Percentiles rank a stretch among this genome's conserved stretches.
Conservation (phyloP, 2,797 vertebrate species). For the Oryzias sinensis region DNA sequence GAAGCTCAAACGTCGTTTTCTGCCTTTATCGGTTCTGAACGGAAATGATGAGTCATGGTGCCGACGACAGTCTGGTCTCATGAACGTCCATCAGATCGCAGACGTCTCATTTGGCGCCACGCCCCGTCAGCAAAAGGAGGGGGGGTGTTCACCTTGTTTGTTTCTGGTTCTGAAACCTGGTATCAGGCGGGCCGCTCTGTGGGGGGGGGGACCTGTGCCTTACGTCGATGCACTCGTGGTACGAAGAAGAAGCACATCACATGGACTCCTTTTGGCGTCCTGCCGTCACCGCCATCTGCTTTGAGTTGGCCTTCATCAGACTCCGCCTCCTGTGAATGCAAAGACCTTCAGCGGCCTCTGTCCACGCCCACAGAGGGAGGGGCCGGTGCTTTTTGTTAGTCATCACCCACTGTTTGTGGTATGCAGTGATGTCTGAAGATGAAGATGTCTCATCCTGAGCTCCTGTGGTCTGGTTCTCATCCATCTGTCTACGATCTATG, state of each 20-base stretch:
- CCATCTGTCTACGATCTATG: too few species aligned
- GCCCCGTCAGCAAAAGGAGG: not conserved
- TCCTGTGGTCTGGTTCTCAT: too few species aligned
- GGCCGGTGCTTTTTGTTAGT: slow-evolving; percentile 6
- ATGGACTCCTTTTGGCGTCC: slow-evolving; percentile 68
- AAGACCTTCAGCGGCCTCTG: slow-evolving; percentile 50
- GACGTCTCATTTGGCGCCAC: too few species aligned
- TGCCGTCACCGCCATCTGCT: slow-evolving; percentile 67
- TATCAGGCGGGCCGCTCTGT: slow-evolving; percentile 82
- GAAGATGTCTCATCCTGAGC: too few species aligned
- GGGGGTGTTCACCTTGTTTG: slow-evolving; percentile 81
- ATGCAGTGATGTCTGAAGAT: too few species aligned
- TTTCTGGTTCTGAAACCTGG: slow-evolving; percentile 78
- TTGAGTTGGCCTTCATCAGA: slow-evolving; percentile 62
- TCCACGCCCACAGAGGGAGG: slow-evolving; percentile 25
- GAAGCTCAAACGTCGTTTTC: too few species aligned
- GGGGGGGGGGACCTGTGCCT: slow-evolving; percentile 91
- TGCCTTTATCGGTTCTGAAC: too few species aligned
- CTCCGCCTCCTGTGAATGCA: slow-evolving; percentile 57
- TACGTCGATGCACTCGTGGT: slow-evolving; percentile 97
- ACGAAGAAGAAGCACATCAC: slow-evolving; percentile 98
- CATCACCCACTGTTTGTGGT: not conserved
- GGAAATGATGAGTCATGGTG: too few species aligned
- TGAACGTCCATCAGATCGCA: too few species aligned
- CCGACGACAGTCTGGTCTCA: too few species aligned